Conservation (phyloP, 2,113 vertebrate genomes). For the Addax nasomaculatus region DNA sequence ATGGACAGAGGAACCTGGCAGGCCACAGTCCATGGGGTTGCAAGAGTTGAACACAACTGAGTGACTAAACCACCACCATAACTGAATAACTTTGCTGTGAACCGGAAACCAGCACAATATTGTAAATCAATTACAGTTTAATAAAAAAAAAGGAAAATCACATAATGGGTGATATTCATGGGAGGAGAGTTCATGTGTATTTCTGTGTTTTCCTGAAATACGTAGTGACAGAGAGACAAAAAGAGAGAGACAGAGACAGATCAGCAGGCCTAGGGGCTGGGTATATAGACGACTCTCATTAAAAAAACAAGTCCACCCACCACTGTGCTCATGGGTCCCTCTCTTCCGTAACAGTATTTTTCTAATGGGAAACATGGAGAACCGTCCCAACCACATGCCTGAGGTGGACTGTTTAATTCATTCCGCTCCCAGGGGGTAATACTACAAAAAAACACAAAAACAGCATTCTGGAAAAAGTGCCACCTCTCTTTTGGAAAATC, state of each 20-base stretch:
- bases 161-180: background rate
- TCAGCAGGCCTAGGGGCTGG: accelerated
- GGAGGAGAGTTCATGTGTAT: background rate
- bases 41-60: background rate
- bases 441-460: background rate
- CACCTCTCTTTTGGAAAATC: background rate
- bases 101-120: background rate
- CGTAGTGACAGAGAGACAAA: background rate
- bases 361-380: constrained; percentile 15
- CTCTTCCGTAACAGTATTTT: background rate
- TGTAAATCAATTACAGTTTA: background rate
- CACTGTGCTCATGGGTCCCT: background rate
- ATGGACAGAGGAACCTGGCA: background rate
- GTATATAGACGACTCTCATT: background rate
- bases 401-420: constrained; percentile 23
- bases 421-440: constrained; percentile 9
- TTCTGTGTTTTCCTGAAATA: background rate
- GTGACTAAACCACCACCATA: background rate
- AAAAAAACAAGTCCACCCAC: background rate
- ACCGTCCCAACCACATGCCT: background rate
- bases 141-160: background rate
- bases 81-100: background rate
- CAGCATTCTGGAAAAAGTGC: constrained; percentile 6
- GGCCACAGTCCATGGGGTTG: background rate
- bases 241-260: background rate